These are phyloP conservation scores for Cataglyphis albicans DNA, from an alignment of 2,888 invertebrate species.

Conservation along the genomic window DNA sequence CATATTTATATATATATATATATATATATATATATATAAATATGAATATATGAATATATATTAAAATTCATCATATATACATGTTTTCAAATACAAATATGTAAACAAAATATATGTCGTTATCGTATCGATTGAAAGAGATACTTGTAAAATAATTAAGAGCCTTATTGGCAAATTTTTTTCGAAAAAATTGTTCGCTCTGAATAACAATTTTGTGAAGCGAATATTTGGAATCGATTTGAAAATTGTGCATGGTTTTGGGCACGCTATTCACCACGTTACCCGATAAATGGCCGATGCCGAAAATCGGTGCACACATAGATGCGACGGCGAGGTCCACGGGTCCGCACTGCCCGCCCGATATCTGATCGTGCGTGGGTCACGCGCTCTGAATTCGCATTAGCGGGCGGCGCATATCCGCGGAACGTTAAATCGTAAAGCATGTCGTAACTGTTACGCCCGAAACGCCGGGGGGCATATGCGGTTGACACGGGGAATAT, in stretches of 20 bases:
- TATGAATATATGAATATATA: no score
- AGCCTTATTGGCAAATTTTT: slow-evolving; percentile 20
- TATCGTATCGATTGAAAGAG: slow-evolving; percentile 13
- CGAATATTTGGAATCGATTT: slow-evolving; percentile 37
- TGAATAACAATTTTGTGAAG: slow-evolving; percentile 27
- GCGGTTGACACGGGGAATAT: slow-evolving; percentile 53
- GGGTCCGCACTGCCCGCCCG: slow-evolving; percentile 44
- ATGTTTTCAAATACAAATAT: neutral
- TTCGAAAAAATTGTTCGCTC: neutral
- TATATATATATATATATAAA: neutral
- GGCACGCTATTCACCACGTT: slow-evolving; percentile 46
- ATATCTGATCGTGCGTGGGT: slow-evolving; percentile 53
- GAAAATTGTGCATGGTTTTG: slow-evolving; percentile 34
- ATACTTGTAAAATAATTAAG: neutral
- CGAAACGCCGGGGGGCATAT: slow-evolving; percentile 58
- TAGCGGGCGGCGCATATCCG: slow-evolving; percentile 58
- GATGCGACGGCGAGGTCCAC: neutral
- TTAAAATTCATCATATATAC: neutral
- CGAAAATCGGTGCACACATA: slow-evolving; percentile 51
- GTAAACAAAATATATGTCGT: slow-evolving; percentile 13
- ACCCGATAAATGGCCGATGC: slow-evolving; percentile 47
- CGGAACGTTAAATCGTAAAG: slow-evolving; percentile 64
- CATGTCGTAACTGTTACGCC: slow-evolving; percentile 60
- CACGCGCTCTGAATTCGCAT: slow-evolving; percentile 56
- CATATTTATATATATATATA: no score